Conservation (phyloP, 2,888 invertebrate species). For the Aricia artaxerxes region DNA sequence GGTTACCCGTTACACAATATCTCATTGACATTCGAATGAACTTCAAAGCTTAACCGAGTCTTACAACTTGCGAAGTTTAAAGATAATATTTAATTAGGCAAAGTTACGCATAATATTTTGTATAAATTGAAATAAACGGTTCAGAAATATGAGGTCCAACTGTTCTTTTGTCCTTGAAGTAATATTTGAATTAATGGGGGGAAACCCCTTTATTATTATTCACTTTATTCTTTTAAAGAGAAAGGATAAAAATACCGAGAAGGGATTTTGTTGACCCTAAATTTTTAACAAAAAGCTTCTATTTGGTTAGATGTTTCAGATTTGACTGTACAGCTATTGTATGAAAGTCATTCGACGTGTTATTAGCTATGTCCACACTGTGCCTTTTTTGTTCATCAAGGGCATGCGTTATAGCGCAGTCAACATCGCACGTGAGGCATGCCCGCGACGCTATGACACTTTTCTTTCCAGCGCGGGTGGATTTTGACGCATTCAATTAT, state of each 20-base stretch:
- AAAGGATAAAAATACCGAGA: slow-evolving; percentile 2
- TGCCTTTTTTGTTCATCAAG: too few species aligned
- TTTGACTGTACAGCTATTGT: too few species aligned
- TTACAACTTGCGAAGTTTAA: slow-evolving; percentile 3
- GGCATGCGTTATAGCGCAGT: too few species aligned
- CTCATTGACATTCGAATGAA: not conserved
- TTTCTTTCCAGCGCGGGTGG: too few species aligned
- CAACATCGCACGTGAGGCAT: too few species aligned
- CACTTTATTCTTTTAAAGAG: not conserved
- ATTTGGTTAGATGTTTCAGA: too few species aligned
- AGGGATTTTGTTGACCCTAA: not conserved
- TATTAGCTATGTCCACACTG: too few species aligned
- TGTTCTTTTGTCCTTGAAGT: slow-evolving; percentile 12
- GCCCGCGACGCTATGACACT: too few species aligned
- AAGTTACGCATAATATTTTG: not conserved
- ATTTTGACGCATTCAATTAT: too few species aligned
- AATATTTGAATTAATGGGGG: slow-evolving; percentile 23
- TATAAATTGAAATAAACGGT: slow-evolving; percentile 10
- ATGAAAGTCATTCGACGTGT: too few species aligned
- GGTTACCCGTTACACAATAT: not conserved
- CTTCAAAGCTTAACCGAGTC: slow-evolving; percentile 1
- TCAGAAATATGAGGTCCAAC: slow-evolving; percentile 10
- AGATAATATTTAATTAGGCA: slow-evolving; percentile 21
- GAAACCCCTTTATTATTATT: slow-evolving; percentile 1
- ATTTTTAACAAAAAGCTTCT: not conserved